Conservation (phyloP, 2,113 vertebrate species). For the Baryphthengus martii region DNA sequence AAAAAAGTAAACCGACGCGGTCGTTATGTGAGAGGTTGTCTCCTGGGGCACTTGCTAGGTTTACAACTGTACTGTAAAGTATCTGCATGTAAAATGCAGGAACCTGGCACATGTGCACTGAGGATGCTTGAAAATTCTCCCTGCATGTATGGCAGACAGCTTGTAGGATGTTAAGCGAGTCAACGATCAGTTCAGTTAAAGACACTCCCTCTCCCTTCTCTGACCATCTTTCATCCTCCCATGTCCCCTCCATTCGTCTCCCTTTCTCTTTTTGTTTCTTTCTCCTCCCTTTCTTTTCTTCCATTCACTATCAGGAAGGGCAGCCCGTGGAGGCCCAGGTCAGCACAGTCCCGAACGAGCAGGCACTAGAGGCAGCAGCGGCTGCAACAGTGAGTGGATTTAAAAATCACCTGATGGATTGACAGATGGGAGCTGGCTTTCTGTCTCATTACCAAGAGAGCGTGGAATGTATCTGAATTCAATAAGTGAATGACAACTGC, state of each 20-base stretch:
- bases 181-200: constrained; percentile 72
- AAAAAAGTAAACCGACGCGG: not conserved
- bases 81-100: not conserved
- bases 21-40: not conserved
- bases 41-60: not conserved
- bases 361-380: constrained; percentile 79
- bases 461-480: constrained; percentile 44
- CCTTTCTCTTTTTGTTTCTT: constrained; percentile 66
- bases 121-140: not conserved
- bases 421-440: constrained; percentile 27
- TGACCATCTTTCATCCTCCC: constrained; percentile 75
- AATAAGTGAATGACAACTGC: constrained; percentile 39
- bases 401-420: constrained; percentile 43
- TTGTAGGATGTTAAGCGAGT: constrained; percentile 35
- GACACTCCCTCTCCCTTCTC: constrained; percentile 77
- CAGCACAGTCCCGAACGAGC: constrained; percentile 73
- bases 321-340: constrained; percentile 74
- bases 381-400: constrained; percentile 80
- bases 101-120: not conserved
- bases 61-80: not conserved
- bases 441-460: constrained; percentile 3
- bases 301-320: constrained; percentile 77
- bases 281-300: constrained; percentile 68
- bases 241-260: constrained; percentile 72
- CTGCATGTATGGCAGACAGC: constrained; percentile 50